Evolutionary conservation across 2,797 vertebrate species (phyloP), one percentile per base, ranked within the genome.

Genomic region (Ataeniobius toweri): DNA sequence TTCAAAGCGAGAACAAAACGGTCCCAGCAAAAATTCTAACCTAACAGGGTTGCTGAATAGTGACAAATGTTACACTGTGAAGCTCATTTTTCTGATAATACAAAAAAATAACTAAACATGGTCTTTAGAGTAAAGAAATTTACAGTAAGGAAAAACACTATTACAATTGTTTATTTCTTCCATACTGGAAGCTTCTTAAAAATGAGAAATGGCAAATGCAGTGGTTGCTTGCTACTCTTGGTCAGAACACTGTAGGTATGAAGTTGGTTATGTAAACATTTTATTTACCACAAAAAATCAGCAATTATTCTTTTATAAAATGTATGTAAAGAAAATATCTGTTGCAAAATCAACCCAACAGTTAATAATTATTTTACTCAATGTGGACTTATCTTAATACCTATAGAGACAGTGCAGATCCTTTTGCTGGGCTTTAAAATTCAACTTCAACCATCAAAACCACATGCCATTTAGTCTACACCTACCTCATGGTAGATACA

Each of bases 401-500:
- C 10, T 24, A n/a, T 8, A 53, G 12, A 68, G 22, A n/a, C 65
- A n/a, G 24, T 0, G 22, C 63, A 67, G 36, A 41, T 67, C 36
- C 31, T 39, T 39, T 22, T 12, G 65, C 24, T 68, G 39, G n/a
- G 65, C 36, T 39, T 36, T 65, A 65, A 39, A 65, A 20, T 22
- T 39, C 8, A 41, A 39, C 65, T n/a, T 68, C 5, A 6, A 68
- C 65, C 39, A 68, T 68, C 44, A 68, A n/a, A n/a, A 44, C 6
- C 4, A 41, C 5, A 12, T n/a, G 22, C 2, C 3, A 24, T 41
- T 68, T 24, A 22, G 8, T 31, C 6, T 67, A 51, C 56, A 75
- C 73, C 3, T 59, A 94, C 95, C 88, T 94, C 92, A 39, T 80
- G 7, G 71, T 80, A 92, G 55, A 95, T 91, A 6, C 41, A 5